A percentile compares a stretch with the other conserved stretches of the same genome.
Conservation (phyloP, 64 coral and sea anemone genomes). For the Stichodactyla helianthus region DNA sequence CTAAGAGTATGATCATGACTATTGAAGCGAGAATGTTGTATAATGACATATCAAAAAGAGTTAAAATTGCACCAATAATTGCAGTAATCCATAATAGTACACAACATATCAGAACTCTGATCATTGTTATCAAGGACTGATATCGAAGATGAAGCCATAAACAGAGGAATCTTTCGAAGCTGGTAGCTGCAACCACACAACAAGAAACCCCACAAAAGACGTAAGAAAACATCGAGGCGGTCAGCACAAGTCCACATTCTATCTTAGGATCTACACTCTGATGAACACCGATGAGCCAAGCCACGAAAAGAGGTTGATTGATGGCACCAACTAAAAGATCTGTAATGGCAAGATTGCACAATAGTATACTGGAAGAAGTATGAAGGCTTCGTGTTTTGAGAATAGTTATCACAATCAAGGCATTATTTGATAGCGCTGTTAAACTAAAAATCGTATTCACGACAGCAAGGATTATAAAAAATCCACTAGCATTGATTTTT, state of each 20-base stretch:
- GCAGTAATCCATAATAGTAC: background rate
- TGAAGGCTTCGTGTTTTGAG: conserved; percentile 1
- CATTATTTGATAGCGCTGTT: background rate
- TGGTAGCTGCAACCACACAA: background rate
- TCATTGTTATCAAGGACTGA: background rate
- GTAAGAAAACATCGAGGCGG: background rate
- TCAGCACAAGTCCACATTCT: background rate
- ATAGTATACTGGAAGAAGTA: background rate
- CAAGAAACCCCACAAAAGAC: background rate
- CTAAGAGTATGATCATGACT: background rate
- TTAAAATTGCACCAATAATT: background rate
- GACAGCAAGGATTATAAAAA: background rate
- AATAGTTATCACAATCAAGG: background rate
- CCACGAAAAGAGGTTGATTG: background rate
- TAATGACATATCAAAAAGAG: background rate
- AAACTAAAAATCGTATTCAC: background rate
- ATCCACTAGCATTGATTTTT: background rate
- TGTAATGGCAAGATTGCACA: background rate
- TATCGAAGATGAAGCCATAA: background rate
- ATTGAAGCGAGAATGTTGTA: background rate
- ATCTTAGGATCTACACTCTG: background rate
- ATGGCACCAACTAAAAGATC: background rate
- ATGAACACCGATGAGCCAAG: background rate
- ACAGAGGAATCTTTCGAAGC: background rate
- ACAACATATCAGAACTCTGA: background rate